A percentile compares a stretch with the other conserved stretches of the same genome.
Evolutionary conservation across 2,888 invertebrate genomes (phyloP).

Genomic region (Pegoplata infirma): DNA sequence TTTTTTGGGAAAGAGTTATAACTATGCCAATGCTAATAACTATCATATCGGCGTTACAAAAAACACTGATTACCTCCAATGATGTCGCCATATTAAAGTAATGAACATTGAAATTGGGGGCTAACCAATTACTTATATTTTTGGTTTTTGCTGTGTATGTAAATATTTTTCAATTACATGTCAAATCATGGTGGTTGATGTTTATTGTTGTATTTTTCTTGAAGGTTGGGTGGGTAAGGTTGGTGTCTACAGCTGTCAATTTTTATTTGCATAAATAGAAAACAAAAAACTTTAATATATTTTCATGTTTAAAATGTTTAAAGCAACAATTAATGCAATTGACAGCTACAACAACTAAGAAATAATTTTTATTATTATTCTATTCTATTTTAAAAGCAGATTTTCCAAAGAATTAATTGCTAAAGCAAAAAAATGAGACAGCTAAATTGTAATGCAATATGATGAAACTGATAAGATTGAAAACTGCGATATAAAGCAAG

Average conservation of each 20-base stretch:
- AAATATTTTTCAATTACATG: constrained; percentile 58
- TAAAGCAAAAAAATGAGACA: too few relatives aligned
- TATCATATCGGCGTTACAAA: too few relatives aligned
- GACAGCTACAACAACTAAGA: constrained; percentile 33
- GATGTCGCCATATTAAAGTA: too few relatives aligned
- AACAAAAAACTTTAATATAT: constrained; percentile 3
- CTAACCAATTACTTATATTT: too few relatives aligned
- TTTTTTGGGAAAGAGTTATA: too few relatives aligned
- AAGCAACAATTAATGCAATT: constrained; percentile 48
- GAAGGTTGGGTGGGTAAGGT: constrained; percentile 22
- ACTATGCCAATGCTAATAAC: too few relatives aligned
- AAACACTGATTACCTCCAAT: not conserved
- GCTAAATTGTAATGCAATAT: too few relatives aligned
- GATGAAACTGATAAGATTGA: too few relatives aligned
- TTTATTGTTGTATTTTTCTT: not conserved
- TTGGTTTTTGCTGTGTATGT: constrained; percentile 21
- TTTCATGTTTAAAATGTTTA: constrained; percentile 4
- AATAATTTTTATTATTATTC: constrained; percentile 1
- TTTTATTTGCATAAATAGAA: constrained; percentile 42
- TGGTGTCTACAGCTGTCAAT: constrained; percentile 48
- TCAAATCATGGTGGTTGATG: constrained; percentile 52
- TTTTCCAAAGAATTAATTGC: too few relatives aligned
- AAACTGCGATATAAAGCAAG: too few relatives aligned
- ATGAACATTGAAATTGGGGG: too few relatives aligned
- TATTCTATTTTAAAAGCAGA: not conserved